These are phyloP conservation scores for Protobothrops mucrosquamatus DNA, from an alignment of 2,113 vertebrate genomes.

Conservation along the genomic window DNA sequence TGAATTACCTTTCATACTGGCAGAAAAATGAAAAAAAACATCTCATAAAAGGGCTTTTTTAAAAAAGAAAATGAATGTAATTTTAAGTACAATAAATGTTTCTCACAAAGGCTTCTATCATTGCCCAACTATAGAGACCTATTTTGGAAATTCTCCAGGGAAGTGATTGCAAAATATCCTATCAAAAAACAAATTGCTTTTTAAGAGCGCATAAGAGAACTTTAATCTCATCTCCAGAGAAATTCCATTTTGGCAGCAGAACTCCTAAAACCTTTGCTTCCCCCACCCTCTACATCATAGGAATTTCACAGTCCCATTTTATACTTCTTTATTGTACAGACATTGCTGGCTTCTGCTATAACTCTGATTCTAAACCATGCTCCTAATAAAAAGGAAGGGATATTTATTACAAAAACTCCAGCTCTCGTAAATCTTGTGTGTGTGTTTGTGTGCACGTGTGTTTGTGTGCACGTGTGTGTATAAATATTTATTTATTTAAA, in stretches of 20 bases:
- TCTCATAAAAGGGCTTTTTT: neutral
- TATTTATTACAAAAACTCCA: neutral
- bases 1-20: slow-evolving; percentile 1
- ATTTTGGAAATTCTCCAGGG: slow-evolving; percentile 27
- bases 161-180: slow-evolving; percentile 24
- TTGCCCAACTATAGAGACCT: slow-evolving; percentile 16
- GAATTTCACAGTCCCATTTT: slow-evolving; percentile 10
- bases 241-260: slow-evolving; percentile 20
- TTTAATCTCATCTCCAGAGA: slow-evolving; percentile 29
- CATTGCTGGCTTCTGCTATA: neutral
- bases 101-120: slow-evolving; percentile 16
- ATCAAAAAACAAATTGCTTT: slow-evolving; percentile 32
- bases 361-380: neutral
- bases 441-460: neutral
- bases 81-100: slow-evolving; percentile 2
- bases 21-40: neutral
- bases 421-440: neutral
- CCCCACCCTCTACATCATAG: neutral
- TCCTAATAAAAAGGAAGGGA: neutral
- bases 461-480: neutral
- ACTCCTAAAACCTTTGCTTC: neutral
- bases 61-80: neutral
- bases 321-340: neutral
- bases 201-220: slow-evolving; percentile 16
- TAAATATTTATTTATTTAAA: neutral